Base-by-base conservation (phyloP, 2,888 invertebrate species). In the Cetonia aurata region DNA sequence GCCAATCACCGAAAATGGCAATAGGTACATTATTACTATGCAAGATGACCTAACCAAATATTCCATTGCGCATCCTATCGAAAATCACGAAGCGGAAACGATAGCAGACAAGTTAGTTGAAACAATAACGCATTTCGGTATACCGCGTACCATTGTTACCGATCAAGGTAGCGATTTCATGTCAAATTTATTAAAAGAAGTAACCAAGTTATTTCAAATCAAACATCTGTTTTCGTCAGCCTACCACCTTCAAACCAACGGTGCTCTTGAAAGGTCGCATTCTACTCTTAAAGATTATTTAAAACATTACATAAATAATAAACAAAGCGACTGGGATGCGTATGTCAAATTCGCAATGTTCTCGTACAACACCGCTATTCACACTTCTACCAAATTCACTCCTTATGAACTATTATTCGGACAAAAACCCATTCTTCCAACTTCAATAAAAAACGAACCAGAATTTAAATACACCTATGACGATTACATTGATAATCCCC, bases 31-130 rank as follows among this genome's bases (percentile, higher is more conserved):
- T 3, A 1, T 80, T 25, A 80, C 76, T 12, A 71, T 76, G 67
- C 78, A 80, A 74, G 80, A 81, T 69, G 79, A 80, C 69, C 65
- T 80, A 31, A 80, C 80, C 0, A 81, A 81, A 76, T 81, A 74
- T 70, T 77, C 77, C 8, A 74, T 74, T 65, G 79, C 80, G 4
- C 65, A 75, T 57, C 73, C 80, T 2, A 71, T 82, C 12, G 73
- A 73, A n/a, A 77, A 82, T 73, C 78, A 78, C 19, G 78, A 79
- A 71, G 77, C 83, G 3, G 41, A 53, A 59, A 80, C 79, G 0
- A 67, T 81, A 2, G 81, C 80, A 0, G 73, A 25, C 4, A 25
- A 25, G 4, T 25, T 25, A 25, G 25, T 25, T 25, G 25, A 25
- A 25, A 25, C 25, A 4, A 25, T 25, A 25, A 25, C 25, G 25